Conservation (phyloP, 2,888 invertebrate genomes). For the Latheticus oryzae region DNA sequence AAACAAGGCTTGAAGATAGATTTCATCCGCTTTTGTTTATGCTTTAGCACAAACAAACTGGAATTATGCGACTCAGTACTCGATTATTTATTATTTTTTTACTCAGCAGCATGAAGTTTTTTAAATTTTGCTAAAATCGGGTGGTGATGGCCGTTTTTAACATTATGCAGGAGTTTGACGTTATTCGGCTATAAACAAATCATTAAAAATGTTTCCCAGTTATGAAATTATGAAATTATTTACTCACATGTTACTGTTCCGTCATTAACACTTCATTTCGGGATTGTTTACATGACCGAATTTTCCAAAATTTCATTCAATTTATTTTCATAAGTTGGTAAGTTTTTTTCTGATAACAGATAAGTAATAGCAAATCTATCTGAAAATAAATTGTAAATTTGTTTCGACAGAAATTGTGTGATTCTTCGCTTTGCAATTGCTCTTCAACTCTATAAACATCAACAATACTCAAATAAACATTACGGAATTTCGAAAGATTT, state of each 20-base stretch:
- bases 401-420: slow-evolving; percentile 29
- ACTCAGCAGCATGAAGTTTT: too few relatives aligned
- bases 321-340: slow-evolving; percentile 22
- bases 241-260: slow-evolving; percentile 17
- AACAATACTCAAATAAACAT: slow-evolving; percentile 33
- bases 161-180: slow-evolving; percentile 15
- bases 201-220: slow-evolving; percentile 22
- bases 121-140: too few relatives aligned
- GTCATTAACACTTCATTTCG: slow-evolving; percentile 28
- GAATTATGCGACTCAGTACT: too few relatives aligned
- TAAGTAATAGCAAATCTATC: slow-evolving; percentile 5
- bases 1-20: slow-evolving; percentile 43
- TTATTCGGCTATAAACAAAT: slow-evolving; percentile 16
- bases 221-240: slow-evolving; percentile 25
- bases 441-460: slow-evolving; percentile 15
- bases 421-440: slow-evolving; percentile 29
- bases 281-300: slow-evolving; percentile 21
- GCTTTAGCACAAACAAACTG: slow-evolving; percentile 24
- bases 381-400: slow-evolving; percentile 26
- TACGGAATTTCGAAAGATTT: slow-evolving; percentile 29
- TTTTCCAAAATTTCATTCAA: slow-evolving; percentile 28
- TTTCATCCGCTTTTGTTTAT: slow-evolving; percentile 32
- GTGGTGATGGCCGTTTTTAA: too few relatives aligned
- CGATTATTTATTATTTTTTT: too few relatives aligned
- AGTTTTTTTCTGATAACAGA: slow-evolving; percentile 2